A percentile compares a stretch with the other conserved stretches of the same genome.
Evolutionary conservation across 2,888 invertebrate species (phyloP).

Genomic region (Pristionchus maxplancki): DNA sequence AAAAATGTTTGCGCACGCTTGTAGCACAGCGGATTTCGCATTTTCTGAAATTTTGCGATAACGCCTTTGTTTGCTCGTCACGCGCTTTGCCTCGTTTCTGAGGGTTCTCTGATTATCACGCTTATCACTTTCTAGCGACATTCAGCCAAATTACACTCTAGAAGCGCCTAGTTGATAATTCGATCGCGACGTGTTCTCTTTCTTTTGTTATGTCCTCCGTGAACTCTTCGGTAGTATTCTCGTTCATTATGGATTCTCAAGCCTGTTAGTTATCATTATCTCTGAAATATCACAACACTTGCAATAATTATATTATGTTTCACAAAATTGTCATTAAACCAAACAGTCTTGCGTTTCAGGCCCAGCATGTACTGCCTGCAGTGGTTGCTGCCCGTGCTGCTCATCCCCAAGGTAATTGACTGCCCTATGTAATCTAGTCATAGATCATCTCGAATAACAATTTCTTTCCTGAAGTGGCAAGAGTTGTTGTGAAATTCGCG

Average conservation of each 20-base stretch:
- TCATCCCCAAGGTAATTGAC: slow-evolving; percentile 87
- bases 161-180: background rate
- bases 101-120: background rate
- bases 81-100: background rate
- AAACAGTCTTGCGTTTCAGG: background rate
- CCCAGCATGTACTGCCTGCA: slow-evolving; percentile 93
- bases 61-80: background rate
- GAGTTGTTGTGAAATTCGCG: background rate
- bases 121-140: background rate
- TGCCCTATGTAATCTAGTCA: slow-evolving; percentile 56
- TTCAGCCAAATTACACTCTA: background rate
- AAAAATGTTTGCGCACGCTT: background rate
- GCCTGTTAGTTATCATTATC: no score
- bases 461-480: slow-evolving; percentile 52
- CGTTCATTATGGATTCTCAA: no score
- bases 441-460: slow-evolving; percentile 81
- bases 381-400: slow-evolving; percentile 95
- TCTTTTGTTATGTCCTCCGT: no score
- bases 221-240: no score
- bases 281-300: background rate
- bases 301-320: background rate
- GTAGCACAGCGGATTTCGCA: background rate
- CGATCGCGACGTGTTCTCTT: background rate
- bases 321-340: background rate
- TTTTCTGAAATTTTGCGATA: background rate